Conservation (phyloP, 2,888 invertebrate genomes). For the Lasioglossum morio region DNA sequence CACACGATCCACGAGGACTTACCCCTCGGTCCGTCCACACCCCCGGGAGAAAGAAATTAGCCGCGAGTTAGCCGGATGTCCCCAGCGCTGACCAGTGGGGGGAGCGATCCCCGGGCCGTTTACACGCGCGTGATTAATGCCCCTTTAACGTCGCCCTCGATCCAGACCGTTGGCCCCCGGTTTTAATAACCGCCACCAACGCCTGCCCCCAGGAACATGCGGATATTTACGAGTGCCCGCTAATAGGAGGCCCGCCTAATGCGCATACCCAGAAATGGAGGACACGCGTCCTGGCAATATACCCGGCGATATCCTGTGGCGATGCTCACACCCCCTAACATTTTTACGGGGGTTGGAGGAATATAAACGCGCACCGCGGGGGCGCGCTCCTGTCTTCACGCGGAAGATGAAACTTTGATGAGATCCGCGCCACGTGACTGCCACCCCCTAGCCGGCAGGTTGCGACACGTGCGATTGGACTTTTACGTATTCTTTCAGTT, state of each 20-base stretch:
- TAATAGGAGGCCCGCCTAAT: conserved; percentile 37
- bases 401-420: conserved; percentile 71
- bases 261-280: neutral
- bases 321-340: conserved; percentile 9
- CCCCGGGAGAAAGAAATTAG: conserved; percentile 67
- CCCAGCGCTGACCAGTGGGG: conserved; percentile 16
- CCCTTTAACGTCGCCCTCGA: conserved; percentile 59
- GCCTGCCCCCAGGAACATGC: conserved; percentile 8
- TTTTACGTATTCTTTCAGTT: conserved; percentile 31
- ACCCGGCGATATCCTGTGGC: conserved; percentile 45
- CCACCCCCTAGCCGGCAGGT: conserved; percentile 44
- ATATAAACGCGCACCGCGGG: conserved; percentile 37
- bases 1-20: neutral
- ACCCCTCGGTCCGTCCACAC: conserved; percentile 39
- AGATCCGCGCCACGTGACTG: conserved; percentile 72
- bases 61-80: conserved; percentile 59
- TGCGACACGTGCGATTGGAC: conserved; percentile 68
- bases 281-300: conserved; percentile 21
- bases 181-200: conserved; percentile 74
- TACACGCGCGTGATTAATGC: conserved; percentile 76
- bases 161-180: conserved; percentile 63
- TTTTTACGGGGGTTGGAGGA: neutral
- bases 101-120: conserved; percentile 33
- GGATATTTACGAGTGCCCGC: conserved; percentile 49
- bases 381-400: conserved; percentile 44